Percentiles rank a stretch among this genome's conserved stretches.
These are phyloP conservation scores for Yasuhikotakia modesta DNA, from an alignment of 2,797 vertebrate species.

Conservation along the genomic window DNA sequence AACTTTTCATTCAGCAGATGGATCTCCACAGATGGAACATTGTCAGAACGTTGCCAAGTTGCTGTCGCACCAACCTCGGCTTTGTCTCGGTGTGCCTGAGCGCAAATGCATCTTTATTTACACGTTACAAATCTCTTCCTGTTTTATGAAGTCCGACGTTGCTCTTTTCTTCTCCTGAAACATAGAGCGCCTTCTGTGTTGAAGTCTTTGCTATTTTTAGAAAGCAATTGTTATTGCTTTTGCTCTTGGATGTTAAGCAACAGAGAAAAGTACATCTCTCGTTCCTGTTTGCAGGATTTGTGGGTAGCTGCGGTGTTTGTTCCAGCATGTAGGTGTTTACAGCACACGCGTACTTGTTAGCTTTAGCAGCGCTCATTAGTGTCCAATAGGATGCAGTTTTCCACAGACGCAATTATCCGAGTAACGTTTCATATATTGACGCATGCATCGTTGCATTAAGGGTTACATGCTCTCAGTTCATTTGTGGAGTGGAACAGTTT, in stretches of 20 bases:
- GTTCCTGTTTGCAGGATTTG: slow-evolving; percentile 1
- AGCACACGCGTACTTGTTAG: slow-evolving; percentile 15
- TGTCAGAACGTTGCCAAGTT: slow-evolving; percentile 40
- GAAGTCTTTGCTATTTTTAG: slow-evolving; percentile 9
- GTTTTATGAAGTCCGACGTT: not conserved
- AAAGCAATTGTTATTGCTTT: slow-evolving; percentile 23
- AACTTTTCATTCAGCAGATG: slow-evolving; percentile 13
- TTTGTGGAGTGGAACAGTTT: not conserved
- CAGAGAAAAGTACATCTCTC: slow-evolving; percentile 2
- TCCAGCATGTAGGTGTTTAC: slow-evolving; percentile 28
- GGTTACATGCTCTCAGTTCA: not conserved
- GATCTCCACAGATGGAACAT: slow-evolving; percentile 41
- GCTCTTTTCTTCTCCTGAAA: not conserved
- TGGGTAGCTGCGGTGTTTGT: slow-evolving; percentile 3
- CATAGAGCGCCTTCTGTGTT: not conserved
- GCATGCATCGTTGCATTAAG: slow-evolving; percentile 24
- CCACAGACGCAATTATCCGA: not conserved
- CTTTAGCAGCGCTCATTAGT: slow-evolving; percentile 36
- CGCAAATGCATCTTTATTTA: slow-evolving; percentile 23
- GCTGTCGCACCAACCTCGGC: slow-evolving; percentile 34
- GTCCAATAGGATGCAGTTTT: slow-evolving; percentile 9
- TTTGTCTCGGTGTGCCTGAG: not conserved
- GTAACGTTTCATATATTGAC: slow-evolving; percentile 16
- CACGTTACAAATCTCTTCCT: slow-evolving; percentile 1
- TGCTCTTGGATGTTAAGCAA: slow-evolving; percentile 10